phyloP scores from a whole-genome alignment of 2,797 vertebrate species.

The Thaleichthys pacificus region DNA sequence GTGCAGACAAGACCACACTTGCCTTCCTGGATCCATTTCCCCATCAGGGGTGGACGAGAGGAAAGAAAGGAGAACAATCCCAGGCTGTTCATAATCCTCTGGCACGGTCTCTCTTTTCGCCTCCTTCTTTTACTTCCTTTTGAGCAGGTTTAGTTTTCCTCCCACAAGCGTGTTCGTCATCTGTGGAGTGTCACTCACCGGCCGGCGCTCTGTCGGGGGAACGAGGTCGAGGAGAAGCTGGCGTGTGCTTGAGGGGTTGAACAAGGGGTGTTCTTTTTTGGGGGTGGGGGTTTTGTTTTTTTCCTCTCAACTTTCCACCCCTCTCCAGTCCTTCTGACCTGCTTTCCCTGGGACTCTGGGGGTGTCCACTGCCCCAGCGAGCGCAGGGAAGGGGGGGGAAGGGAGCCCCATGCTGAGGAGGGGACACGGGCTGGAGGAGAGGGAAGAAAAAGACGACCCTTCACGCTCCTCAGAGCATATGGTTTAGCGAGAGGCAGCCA shows the following conservation, averaged over 20 bases:
- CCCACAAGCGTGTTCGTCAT: not conserved
- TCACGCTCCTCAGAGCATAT: slow-evolving; percentile 49
- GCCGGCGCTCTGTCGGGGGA: not conserved
- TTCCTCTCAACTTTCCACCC: slow-evolving; percentile 51
- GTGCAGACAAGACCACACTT: slow-evolving; percentile 34
- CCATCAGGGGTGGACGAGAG: slow-evolving; percentile 42
- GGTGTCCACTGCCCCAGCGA: slow-evolving; percentile 25
- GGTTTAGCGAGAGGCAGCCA: slow-evolving; percentile 50
- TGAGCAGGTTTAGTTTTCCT: not conserved
- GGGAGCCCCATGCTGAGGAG: slow-evolving; percentile 33
- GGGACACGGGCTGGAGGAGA: slow-evolving; percentile 25
- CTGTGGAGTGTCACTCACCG: slow-evolving; percentile 19
- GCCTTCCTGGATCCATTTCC: slow-evolving; percentile 43
- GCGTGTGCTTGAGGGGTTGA: not conserved
- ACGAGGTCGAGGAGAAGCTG: slow-evolving; percentile 11
- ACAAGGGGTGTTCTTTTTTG: not conserved
- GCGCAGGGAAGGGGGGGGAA: slow-evolving; percentile 36
- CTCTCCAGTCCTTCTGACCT: slow-evolving; percentile 41
- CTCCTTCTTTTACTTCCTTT: slow-evolving; percentile 6
- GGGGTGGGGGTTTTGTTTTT: not conserved
- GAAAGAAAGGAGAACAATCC: slow-evolving; percentile 43
- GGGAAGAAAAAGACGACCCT: slow-evolving; percentile 35
- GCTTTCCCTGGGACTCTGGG: slow-evolving; percentile 27
- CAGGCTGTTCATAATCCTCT: slow-evolving; percentile 40
- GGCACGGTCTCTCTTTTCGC: slow-evolving; percentile 4